Conservation (phyloP, 2,113 vertebrate species). For the Nyctereutes procyonoides region DNA sequence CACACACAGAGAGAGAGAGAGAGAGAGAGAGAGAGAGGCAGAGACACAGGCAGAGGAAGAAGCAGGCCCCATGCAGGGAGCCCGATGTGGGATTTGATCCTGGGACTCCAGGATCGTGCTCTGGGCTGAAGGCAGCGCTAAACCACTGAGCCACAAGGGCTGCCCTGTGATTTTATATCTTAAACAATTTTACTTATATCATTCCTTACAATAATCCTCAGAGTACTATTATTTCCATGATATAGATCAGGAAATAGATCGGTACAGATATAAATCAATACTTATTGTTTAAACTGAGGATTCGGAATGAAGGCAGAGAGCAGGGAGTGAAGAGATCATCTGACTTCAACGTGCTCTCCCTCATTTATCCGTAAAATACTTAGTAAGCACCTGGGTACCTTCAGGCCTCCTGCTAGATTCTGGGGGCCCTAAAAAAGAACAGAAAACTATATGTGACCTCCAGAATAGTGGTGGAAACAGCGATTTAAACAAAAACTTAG, state of each 20-base stretch:
- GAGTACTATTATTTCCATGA: background rate
- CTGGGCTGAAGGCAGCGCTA: no score
- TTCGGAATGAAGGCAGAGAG: conserved; percentile 14
- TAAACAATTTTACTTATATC: background rate
- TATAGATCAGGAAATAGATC: background rate
- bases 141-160: no score
- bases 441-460: background rate
- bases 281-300: background rate
- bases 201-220: background rate
- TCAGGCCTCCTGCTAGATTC: background rate
- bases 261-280: background rate
- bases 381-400: background rate
- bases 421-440: background rate
- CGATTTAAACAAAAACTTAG: background rate
- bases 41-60: no score
- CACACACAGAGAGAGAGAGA: no score
- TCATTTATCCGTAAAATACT: conserved; percentile 14
- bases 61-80: no score
- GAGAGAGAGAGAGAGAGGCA: no score
- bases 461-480: background rate
- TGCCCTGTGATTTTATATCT: no score
- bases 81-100: no score
- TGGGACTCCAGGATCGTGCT: no score
- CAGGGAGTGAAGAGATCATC: background rate
- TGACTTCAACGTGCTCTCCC: background rate